Evolutionary conservation across 2,888 invertebrate species (phyloP).

Genomic region (Leptinotarsa juncta): DNA sequence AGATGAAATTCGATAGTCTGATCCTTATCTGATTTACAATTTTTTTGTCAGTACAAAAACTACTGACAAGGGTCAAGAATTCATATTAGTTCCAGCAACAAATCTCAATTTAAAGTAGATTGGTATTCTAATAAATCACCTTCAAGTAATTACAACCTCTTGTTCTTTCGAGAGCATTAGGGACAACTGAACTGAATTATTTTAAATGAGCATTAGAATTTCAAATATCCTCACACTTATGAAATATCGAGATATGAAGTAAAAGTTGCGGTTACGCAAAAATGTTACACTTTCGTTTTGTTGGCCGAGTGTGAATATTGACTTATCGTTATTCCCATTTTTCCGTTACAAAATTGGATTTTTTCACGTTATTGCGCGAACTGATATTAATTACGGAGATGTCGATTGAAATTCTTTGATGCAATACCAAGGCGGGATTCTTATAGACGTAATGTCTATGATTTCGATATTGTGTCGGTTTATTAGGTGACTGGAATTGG

Average conservation of each 20-base stretch:
- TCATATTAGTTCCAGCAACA: no score
- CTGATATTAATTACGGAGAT: neutral
- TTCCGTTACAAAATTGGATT: conserved; percentile 9
- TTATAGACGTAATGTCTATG: neutral
- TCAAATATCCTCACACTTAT: neutral
- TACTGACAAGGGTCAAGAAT: no score
- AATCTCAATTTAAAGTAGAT: no score
- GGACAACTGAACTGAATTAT: neutral
- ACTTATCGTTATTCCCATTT: conserved; percentile 1
- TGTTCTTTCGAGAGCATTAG: neutral
- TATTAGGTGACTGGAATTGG: neutral
- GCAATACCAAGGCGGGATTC: conserved; percentile 7
- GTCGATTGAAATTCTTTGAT: conserved; percentile 10
- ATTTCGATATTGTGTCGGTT: neutral
- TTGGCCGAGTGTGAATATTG: conserved; percentile 11
- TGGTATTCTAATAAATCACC: no score
- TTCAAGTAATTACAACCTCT: no score
- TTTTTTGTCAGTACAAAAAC: no score
- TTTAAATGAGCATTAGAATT: neutral
- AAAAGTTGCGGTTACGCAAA: conserved; percentile 10
- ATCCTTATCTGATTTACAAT: no score
- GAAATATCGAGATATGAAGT: conserved; percentile 3
- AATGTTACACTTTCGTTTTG: conserved; percentile 14
- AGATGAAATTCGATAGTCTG: no score
- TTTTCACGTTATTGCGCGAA: neutral